Base-by-base conservation (phyloP, 2,888 invertebrate species). In the Drosophila gaucha region DNA sequence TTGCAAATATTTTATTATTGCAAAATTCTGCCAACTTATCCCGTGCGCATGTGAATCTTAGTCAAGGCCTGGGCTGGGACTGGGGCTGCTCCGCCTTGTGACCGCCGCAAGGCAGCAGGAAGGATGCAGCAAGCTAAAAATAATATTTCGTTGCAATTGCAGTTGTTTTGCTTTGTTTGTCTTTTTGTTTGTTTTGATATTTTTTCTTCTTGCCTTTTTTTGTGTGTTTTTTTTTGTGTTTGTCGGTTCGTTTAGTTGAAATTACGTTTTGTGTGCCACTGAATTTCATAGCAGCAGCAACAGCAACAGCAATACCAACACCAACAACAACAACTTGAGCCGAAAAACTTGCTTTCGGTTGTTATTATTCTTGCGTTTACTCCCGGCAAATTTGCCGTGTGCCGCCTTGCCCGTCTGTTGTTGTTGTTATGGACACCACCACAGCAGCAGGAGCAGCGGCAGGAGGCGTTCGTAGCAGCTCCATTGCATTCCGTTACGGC, bases 1-100 rank as follows among this genome's bases (percentile, higher is more conserved):
- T 88, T 70, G 86, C 79, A 87, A 89, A 89, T 87, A 89, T 89
- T 87, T 87, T 87, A 89, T 87, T 87, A 89, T 89, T 87, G 89
- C 86, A 75, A 79, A 87, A 89, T 87, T 87, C 82, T 74, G 70
- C 74, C 89, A 85, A 89, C 83, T 89, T 89, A 89, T 82, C 71
- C 86, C 72, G 59, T 71, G 83, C 62, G 80, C 78, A 86, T 84
- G 75, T 84, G 88, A 78, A 59, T 76, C 72, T 73, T 67, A 35
- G 39, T n/a, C n/a, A n/a, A n/a, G n/a, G n/a, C n/a, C n/a, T 8
- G 30, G 50, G 43, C 20, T 43, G 39, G 41, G 52, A 22, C 35
- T 31, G 18, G 14, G 55, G 58, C 39, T 58, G 30, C 16, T 35
- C 16, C 14, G 39, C 58, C 46, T 62, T 59, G 31, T 69, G 66